Evolutionary conservation across 2,888 invertebrate species (phyloP), one percentile per base, ranked within the genome.

Genomic region (Drepana falcataria): DNA sequence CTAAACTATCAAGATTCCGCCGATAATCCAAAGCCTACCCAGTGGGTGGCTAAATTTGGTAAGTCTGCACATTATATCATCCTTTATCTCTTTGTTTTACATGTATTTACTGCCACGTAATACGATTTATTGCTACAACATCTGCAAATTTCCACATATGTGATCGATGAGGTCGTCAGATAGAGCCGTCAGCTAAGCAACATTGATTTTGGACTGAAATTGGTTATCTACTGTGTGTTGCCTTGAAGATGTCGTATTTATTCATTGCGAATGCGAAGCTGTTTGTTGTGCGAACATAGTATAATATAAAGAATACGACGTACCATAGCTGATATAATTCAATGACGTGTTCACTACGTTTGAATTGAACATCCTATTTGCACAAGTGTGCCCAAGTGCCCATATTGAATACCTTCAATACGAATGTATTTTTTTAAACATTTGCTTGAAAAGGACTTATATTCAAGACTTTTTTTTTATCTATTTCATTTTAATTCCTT

Each of bases 1-100:
- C 78, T 91, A 94, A 94, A 92, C 94, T 92, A 93, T 92, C 95
- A 95, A 93, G 94, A 95, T 95, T 95, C 95, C 95, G 94, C 93
- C 94, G 92, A 93, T 93, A 95, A 94, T 91, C 92, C 92, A 91
- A 92, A 93, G 93, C 94, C 94, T 93, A 93, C 94, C 95, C 94
- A 93, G 93, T 93, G 95, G 95, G 95, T 95, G 95, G 95, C 95
- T 93, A 91, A 92, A 89, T 91, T 92, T 93, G 94, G 94, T 94
- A 83, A 92, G 93, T 85, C 66, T 54, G 51, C 56, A 35, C 53
- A 63, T 57, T 56, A 71, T 65, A 67, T 65, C 61, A 55, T 49
- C 55, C 56, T 59, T 53, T 55, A 21, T 21, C 21, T 53, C 51
- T 48, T 53, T 52, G 48, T 55, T 41, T 58, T 55, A 44, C 57